Conservation (phyloP, 2,113 vertebrate species). For the Melanerpes formicivorus region DNA sequence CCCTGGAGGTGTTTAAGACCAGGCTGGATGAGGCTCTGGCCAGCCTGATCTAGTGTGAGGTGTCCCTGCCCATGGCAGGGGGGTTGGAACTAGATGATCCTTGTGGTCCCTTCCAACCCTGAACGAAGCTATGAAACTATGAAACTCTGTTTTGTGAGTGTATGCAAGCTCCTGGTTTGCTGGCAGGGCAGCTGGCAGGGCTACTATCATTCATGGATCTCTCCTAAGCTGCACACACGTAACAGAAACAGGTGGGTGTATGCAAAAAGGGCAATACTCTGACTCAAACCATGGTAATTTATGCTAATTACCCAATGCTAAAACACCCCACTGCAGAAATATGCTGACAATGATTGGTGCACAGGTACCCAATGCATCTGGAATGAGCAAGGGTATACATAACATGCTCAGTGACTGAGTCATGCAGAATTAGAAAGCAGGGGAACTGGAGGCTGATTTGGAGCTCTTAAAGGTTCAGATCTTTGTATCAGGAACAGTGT, state of each 20-base stretch:
- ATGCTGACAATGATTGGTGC: neutral
- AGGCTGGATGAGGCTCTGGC: too few relatives aligned
- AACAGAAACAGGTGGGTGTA: neutral
- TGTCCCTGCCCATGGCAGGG: too few relatives aligned
- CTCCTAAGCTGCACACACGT: neutral
- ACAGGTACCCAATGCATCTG: neutral
- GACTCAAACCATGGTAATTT: conserved; percentile 40
- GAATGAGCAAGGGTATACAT: neutral
- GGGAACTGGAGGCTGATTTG: neutral
- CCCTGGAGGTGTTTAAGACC: too few relatives aligned
- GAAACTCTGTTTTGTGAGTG: neutral
- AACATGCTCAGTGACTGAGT: neutral
- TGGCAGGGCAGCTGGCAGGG: neutral
- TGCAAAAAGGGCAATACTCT: conserved; percentile 20
- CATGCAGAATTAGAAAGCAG: neutral
- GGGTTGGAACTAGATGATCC: too few relatives aligned
- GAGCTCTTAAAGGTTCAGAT: neutral
- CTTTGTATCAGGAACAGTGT: too few relatives aligned
- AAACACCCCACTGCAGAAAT: neutral
- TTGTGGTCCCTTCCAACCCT: too few relatives aligned
- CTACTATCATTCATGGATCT: neutral
- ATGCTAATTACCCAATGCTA: neutral
- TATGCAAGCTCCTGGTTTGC: neutral
- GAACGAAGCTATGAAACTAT: too few relatives aligned
- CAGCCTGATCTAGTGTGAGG: too few relatives aligned